phyloP scores from a whole-genome alignment of 2,113 vertebrate species.

The Apistogramma diplotaenia region DNA sequence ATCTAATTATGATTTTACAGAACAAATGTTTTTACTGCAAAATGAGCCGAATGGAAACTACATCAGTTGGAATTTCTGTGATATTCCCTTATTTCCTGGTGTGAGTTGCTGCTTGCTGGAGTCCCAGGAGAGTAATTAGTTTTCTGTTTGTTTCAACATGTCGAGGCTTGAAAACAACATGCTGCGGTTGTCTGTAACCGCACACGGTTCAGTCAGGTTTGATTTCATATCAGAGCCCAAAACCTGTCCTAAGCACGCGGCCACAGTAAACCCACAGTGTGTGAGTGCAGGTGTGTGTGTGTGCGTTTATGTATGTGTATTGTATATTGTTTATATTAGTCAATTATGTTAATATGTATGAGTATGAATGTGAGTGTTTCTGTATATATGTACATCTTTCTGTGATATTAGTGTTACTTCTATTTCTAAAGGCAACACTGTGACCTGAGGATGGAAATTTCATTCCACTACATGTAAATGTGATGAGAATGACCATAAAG shows the following conservation, averaged over 20 bases:
- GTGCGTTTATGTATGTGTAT: too few relatives aligned
- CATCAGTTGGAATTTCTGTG: neutral
- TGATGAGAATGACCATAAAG: too few relatives aligned
- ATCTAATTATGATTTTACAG: neutral
- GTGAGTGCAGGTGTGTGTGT: rapidly evolving
- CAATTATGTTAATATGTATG: too few relatives aligned
- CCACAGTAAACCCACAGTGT: neutral
- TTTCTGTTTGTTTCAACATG: neutral
- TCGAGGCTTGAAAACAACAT: neutral
- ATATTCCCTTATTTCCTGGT: neutral
- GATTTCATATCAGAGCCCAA: neutral
- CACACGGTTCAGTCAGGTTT: neutral
- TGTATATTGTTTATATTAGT: too few relatives aligned
- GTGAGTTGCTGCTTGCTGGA: neutral
- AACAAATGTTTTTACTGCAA: neutral
- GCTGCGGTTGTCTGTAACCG: neutral
- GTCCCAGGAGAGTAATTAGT: neutral
- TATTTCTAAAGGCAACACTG: too few relatives aligned
- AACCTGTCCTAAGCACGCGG: neutral
- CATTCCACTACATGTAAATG: too few relatives aligned
- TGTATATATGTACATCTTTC: too few relatives aligned
- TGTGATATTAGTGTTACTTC: too few relatives aligned
- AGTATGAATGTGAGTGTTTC: too few relatives aligned
- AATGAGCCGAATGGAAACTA: neutral
- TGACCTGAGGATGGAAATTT: too few relatives aligned